Evolutionary conservation across 2,888 invertebrate genomes (phyloP).

Genomic region (Pecten maximus): DNA sequence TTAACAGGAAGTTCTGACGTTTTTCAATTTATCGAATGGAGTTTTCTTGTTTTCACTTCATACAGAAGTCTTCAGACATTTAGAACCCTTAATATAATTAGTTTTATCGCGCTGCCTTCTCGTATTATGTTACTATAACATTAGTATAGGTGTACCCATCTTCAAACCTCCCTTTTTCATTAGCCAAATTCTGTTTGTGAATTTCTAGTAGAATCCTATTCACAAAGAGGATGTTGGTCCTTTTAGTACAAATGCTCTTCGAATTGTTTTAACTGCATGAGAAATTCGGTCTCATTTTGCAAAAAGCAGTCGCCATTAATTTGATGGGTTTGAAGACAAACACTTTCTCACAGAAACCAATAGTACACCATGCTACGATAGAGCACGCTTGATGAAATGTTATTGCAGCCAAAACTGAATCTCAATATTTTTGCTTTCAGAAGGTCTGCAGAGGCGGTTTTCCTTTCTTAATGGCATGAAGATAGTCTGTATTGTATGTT

Average conservation of each 20-base stretch:
- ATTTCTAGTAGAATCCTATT: not conserved
- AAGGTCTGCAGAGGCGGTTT: not conserved
- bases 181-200: not conserved
- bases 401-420: not conserved
- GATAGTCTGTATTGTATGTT: not conserved
- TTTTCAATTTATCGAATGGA: slow-evolving; percentile 13
- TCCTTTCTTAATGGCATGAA: not conserved
- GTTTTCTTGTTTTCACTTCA: not conserved
- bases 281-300: not conserved
- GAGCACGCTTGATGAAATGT: not conserved
- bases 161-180: slow-evolving; percentile 18
- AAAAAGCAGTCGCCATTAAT: not conserved
- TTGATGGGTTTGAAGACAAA: not conserved
- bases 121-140: not conserved
- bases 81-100: not conserved
- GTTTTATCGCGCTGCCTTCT: not conserved
- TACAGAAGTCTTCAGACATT: not conserved
- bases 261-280: not conserved
- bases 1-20: not conserved
- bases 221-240: not conserved
- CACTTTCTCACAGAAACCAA: not conserved
- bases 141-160: not conserved
- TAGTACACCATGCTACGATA: not conserved
- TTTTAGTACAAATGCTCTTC: not conserved
- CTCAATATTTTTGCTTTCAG: not conserved